Percentiles rank a stretch among this genome's conserved stretches.
Evolutionary conservation across 64 coral and sea anemone genomes (phyloP).

Genomic region (Montipora capricornis): DNA sequence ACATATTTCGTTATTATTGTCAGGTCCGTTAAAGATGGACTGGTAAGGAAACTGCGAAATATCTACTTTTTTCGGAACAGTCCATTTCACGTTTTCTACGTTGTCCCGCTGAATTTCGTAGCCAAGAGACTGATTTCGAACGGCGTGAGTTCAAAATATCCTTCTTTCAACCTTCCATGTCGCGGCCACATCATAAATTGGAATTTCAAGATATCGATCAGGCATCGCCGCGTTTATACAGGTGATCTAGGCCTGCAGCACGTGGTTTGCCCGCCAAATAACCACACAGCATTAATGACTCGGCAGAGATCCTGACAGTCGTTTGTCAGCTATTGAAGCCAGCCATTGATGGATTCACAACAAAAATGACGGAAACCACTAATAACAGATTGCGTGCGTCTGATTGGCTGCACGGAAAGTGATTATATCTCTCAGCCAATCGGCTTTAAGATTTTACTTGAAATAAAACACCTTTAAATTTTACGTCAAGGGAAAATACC

Average conservation of each 20-base stretch:
- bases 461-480: neutral
- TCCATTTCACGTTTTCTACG: constrained; percentile 5
- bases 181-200: constrained; percentile 19
- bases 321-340: constrained; percentile 24
- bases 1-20: constrained; percentile 20
- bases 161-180: constrained; percentile 2
- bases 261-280: constrained; percentile 35
- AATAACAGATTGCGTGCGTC: neutral
- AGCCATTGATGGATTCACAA: neutral
- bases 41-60: constrained; percentile 2
- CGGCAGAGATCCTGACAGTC: neutral
- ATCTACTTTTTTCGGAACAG: neutral
- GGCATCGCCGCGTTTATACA: constrained; percentile 44
- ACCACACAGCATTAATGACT: constrained; percentile 2
- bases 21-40: neutral
- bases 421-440: neutral
- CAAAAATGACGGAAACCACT: neutral
- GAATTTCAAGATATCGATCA: constrained; percentile 38
- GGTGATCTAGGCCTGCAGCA: constrained; percentile 40
- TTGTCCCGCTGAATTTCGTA: neutral
- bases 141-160: neutral
- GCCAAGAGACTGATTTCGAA: neutral
- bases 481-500: constrained; percentile 14
- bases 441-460: neutral
- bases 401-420: constrained; percentile 16